Base-by-base conservation (phyloP, 2,888 invertebrate species). In the Ctena decussata region DNA sequence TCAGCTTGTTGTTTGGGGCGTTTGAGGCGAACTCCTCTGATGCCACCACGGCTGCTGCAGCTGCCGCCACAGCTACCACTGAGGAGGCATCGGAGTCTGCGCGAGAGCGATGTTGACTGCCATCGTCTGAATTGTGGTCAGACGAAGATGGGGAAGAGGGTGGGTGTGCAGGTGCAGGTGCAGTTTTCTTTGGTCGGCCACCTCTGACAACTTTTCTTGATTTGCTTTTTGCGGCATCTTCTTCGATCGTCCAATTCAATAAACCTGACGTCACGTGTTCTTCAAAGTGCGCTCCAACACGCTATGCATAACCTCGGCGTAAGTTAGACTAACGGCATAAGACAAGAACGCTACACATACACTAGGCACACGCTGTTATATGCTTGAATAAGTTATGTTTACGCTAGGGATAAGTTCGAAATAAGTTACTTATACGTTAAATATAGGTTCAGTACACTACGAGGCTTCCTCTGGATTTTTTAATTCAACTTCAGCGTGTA, bases 51-150 rank as follows among this genome's bases (percentile, higher is more conserved):
- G 27, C 18, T 3, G 27, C 57, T 8, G 2, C 57, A 12, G 27
- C n/a, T 27, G n/a, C 49, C 30, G 44, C 72, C n/a, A 72, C 18
- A n/a, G 72, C 41, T 27, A 32, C 39, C 27, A 27, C 44, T 24
- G n/a, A 27, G 44, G 72, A 72, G 72, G 27, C 72, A 72, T 71
- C 21, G 46, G n/a, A 44, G 44, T 44, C 44, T 39, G 72, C 41
- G 37, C 11, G 71, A 39, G 71, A 71, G 35, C 71, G 39, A 71
- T 39, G 65, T 49, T 49, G 49, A 21, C n/a, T 21, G n/a, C 30
- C 65, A 18, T 27, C 35, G 35, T 65, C 49, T 39, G 71, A 27
- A 35, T 39, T 8, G 24, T 12, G 30, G 15, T 27, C 49, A 49
- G 30, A 18, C 24, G 46, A 41, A 44, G 30, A 27, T 15, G 5